A percentile compares a stretch with the other conserved stretches of the same genome.
phyloP scores from a whole-genome alignment of 2,797 vertebrate species.

The Aselliscus stoliczkanus region DNA sequence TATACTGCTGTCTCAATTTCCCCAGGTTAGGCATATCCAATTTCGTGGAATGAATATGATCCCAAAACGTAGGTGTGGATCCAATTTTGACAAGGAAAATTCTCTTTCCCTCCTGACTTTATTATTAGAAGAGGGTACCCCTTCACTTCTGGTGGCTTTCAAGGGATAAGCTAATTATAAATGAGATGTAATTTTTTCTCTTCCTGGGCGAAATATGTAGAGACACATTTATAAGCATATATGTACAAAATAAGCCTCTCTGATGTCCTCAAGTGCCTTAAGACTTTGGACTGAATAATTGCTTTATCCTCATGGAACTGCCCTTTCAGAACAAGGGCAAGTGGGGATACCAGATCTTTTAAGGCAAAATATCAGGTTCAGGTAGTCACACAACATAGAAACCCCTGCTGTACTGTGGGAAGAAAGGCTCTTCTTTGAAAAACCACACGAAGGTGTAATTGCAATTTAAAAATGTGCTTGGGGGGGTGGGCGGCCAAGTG shows the following conservation, averaged over 20 bases:
- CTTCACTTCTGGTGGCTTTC: background rate
- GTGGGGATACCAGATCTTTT: too few species aligned
- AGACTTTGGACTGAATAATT: background rate
- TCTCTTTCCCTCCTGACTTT: background rate
- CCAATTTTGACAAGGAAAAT: background rate
- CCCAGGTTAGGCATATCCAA: background rate
- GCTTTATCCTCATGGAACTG: background rate
- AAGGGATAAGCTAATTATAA: background rate
- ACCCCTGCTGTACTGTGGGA: background rate
- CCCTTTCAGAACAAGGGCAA: too few species aligned
- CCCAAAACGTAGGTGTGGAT: background rate
- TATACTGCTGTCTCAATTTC: background rate
- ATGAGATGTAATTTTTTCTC: background rate
- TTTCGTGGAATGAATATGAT: background rate
- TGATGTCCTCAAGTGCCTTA: background rate
- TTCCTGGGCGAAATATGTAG: background rate
- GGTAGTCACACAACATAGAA: background rate
- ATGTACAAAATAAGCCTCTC: background rate
- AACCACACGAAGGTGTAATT: background rate
- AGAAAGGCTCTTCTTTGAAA: background rate
- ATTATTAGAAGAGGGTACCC: background rate
- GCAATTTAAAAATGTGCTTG: constrained; percentile 37
- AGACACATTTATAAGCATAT: background rate
- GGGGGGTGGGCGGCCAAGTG: too few species aligned
- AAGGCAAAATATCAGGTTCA: background rate